Percentiles rank a stretch among this genome's conserved stretches.
These are phyloP conservation scores for Zeus faber DNA, from an alignment of 2,113 vertebrate species.

Conservation along the genomic window DNA sequence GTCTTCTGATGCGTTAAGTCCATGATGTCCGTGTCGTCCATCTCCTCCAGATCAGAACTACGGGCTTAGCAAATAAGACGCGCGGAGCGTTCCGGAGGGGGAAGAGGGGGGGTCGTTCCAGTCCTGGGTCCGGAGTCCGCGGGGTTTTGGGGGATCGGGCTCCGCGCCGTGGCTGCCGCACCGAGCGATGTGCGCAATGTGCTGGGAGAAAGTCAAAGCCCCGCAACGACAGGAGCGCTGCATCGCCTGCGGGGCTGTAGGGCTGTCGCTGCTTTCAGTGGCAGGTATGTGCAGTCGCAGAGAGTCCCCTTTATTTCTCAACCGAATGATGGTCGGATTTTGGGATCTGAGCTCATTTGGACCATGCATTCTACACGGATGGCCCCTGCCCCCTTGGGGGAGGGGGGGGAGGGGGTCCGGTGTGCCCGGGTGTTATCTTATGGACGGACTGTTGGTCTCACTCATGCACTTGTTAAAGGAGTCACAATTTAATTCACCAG, in stretches of 20 bases:
- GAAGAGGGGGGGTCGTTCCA: background rate
- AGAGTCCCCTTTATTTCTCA: no score
- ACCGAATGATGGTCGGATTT: no score
- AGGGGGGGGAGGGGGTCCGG: no score
- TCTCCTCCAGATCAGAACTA: constrained; percentile 16
- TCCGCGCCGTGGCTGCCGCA: constrained; percentile 59
- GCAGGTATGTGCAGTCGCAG: no score
- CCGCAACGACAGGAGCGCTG: constrained; percentile 72
- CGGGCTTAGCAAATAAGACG: constrained; percentile 27
- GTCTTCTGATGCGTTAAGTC: constrained; percentile 74
- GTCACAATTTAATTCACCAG: no score
- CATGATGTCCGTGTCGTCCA: constrained; percentile 76
- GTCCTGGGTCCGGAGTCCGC: background rate
- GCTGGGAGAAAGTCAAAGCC: constrained; percentile 76
- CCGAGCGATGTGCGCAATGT: constrained; percentile 62
- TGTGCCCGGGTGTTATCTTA: no score
- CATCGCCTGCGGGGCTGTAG: constrained; percentile 63
- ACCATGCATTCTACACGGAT: no score
- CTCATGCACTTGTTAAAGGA: no score
- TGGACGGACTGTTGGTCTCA: no score
- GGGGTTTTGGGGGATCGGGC: no score
- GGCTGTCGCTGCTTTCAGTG: constrained; percentile 69
- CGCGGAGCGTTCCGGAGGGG: constrained; percentile 22
- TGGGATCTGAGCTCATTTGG: no score
- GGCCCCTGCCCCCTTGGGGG: no score